Percentiles rank a stretch among this genome's conserved stretches.
phyloP scores from a whole-genome alignment of 2,113 vertebrate genomes.

The Neofelis nebulosa region DNA sequence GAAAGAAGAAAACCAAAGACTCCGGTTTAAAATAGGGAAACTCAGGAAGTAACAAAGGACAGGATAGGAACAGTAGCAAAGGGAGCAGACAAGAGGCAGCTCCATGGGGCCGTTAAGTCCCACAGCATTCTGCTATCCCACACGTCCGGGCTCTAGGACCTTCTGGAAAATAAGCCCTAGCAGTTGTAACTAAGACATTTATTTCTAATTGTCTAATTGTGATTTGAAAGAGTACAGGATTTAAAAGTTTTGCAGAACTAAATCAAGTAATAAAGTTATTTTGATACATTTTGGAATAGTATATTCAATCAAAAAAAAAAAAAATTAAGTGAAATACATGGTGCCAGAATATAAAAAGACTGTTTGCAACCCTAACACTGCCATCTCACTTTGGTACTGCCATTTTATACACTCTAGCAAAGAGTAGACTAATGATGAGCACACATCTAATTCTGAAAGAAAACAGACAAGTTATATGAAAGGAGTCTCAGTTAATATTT shows the following conservation, averaged over 20 bases:
- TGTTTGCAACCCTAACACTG: neutral
- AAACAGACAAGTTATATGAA: neutral
- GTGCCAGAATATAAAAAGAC: neutral
- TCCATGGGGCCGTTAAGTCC: neutral
- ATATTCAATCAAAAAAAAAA: neutral
- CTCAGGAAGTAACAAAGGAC: neutral
- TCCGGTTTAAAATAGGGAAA: neutral
- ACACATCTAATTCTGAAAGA: neutral
- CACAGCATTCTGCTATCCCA: neutral
- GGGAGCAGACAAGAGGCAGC: neutral
- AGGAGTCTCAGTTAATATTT: neutral
- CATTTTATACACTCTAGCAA: neutral
- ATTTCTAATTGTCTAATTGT: slow-evolving; percentile 17
- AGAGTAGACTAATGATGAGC: neutral
- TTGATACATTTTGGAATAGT: neutral
- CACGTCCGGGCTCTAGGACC: neutral
- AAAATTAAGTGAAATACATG: neutral
- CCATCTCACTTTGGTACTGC: neutral
- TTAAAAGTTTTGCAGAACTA: neutral
- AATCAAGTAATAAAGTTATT: neutral
- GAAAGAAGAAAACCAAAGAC: neutral
- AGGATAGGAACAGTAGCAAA: neutral
- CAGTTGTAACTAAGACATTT: neutral
- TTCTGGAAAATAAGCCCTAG: neutral
- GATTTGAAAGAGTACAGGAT: neutral